Evolutionary conservation across 2,888 invertebrate species (phyloP).

Genomic region (Polydrusus pterygomalis): DNA sequence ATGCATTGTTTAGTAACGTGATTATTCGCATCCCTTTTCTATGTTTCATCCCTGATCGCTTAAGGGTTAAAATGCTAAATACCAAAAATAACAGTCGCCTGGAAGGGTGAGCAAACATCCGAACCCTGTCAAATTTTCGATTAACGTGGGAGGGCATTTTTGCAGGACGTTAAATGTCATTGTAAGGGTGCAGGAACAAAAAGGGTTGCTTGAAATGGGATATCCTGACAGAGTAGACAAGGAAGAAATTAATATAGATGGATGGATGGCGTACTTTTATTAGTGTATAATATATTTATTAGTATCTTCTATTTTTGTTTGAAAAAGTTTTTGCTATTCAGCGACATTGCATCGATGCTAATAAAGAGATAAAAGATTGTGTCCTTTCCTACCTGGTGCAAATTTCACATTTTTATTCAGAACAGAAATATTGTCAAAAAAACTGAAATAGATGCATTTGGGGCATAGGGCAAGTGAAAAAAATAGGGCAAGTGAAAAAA

Average conservation of each 20-base stretch:
- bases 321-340: too few relatives aligned
- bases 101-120: conserved; percentile 29
- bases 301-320: background rate
- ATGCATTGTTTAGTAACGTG: conserved; percentile 31
- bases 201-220: conserved; percentile 52
- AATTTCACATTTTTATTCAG: too few relatives aligned
- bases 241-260: conserved; percentile 44
- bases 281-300: conserved; percentile 18
- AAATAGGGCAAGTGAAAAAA: too few relatives aligned
- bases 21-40: conserved; percentile 38
- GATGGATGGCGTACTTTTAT: conserved; percentile 37
- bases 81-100: conserved; percentile 50
- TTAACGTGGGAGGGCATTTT: conserved; percentile 45
- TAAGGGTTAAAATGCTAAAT: conserved; percentile 48
- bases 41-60: conserved; percentile 36
- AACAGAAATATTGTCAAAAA: too few relatives aligned
- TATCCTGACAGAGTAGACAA: conserved; percentile 23
- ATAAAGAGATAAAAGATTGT: too few relatives aligned
- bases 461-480: too few relatives aligned
- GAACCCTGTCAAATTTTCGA: conserved; percentile 43
- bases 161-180: conserved; percentile 51
- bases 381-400: too few relatives aligned
- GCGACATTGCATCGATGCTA: too few relatives aligned
- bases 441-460: too few relatives aligned
- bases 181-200: conserved; percentile 35